Evolutionary conservation across 2,113 vertebrate species (phyloP).

Genomic region (Condylura cristata): DNA sequence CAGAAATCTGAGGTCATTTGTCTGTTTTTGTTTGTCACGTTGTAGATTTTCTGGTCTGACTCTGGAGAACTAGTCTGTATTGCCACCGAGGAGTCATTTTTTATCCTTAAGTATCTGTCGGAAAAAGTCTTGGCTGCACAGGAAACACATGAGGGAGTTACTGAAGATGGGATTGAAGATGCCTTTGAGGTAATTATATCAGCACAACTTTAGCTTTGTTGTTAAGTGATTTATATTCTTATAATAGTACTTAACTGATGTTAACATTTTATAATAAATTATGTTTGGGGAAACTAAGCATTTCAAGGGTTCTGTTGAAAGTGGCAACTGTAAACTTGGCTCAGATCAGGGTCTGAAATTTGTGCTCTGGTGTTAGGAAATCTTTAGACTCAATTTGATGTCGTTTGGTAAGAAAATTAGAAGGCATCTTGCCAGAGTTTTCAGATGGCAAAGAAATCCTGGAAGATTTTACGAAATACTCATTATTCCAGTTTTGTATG

Average conservation of each 20-base stretch:
- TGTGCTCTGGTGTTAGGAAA: slow-evolving; percentile 36
- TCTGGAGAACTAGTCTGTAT: slow-evolving; percentile 99
- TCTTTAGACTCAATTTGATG: background rate
- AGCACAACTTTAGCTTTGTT: background rate
- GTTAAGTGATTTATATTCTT: slow-evolving; percentile 17
- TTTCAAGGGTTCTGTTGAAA: slow-evolving; percentile 37
- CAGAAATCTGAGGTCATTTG: slow-evolving; percentile 14
- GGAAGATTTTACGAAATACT: slow-evolving; percentile 5
- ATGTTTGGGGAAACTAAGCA: background rate
- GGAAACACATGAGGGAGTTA: slow-evolving; percentile 97
- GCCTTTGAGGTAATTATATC: slow-evolving; percentile 93
- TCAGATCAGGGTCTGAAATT: slow-evolving; percentile 8
- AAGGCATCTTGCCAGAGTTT: background rate
- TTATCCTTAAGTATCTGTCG: slow-evolving; percentile 96
- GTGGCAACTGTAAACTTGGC: slow-evolving; percentile 21
- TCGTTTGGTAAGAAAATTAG: slow-evolving; percentile 25
- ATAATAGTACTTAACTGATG: background rate
- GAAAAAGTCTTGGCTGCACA: slow-evolving; percentile 97
- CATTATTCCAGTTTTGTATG: background rate
- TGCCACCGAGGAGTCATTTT: slow-evolving; percentile 99
- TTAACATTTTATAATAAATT: slow-evolving; percentile 52
- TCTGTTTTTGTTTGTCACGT: slow-evolving; percentile 54
- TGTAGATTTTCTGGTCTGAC: slow-evolving; percentile 99
- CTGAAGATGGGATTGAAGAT: slow-evolving; percentile 99
- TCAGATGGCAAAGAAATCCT: background rate